Percentiles rank a stretch among this genome's conserved stretches.
Conservation (phyloP, 2,888 invertebrate genomes). For the Drosophila leonis region DNA sequence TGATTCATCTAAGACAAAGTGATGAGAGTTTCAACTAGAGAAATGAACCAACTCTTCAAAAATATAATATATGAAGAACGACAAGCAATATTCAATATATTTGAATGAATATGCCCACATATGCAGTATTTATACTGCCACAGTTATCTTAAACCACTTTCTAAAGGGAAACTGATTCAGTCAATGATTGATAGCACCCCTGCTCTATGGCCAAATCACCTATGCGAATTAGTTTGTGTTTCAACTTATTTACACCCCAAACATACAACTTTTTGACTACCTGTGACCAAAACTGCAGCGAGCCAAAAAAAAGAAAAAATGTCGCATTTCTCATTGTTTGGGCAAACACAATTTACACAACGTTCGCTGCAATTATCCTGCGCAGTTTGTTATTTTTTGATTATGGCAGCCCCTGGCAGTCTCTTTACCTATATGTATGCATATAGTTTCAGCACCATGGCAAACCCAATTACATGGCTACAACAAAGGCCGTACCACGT, state of each 20-base stretch:
- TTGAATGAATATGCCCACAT: not conserved
- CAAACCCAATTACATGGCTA: slow-evolving; percentile 75
- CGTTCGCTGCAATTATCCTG: slow-evolving; percentile 69
- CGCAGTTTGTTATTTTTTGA: slow-evolving; percentile 79
- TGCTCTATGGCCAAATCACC: not conserved
- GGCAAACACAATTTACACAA: slow-evolving; percentile 73
- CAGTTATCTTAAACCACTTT: not conserved
- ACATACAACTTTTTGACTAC: slow-evolving; percentile 4
- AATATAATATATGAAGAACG: no score
- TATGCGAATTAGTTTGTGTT: slow-evolving; percentile 3
- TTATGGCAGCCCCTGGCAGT: slow-evolving; percentile 41
- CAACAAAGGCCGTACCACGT: slow-evolving; percentile 68
- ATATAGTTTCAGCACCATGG: slow-evolving; percentile 42
- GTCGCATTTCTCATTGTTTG: slow-evolving; percentile 61
- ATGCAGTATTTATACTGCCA: not conserved
- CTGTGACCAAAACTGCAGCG: slow-evolving; percentile 8
- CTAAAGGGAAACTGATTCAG: not conserved
- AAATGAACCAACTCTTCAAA: no score
- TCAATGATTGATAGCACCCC: slow-evolving; percentile 2
- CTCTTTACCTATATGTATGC: not conserved
- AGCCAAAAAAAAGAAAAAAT: slow-evolving; percentile 12
- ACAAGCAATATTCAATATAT: not conserved
- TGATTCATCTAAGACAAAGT: no score
- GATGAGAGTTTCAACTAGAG: no score
- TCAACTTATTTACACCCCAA: slow-evolving; percentile 13